Conservation (phyloP, 2,113 vertebrate genomes). For the Tylochromis polylepis region DNA sequence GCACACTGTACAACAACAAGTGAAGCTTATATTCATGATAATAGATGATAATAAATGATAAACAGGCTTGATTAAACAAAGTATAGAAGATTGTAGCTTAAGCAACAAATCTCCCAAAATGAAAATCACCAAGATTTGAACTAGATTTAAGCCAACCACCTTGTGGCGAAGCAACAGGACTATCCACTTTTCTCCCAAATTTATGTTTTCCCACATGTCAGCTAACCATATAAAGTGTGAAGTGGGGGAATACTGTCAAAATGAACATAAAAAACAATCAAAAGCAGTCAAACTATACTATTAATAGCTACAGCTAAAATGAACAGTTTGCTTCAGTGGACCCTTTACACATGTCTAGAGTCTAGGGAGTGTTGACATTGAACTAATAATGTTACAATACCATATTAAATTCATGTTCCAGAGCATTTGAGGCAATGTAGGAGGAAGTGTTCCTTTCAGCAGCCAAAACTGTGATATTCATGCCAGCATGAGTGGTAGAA, state of each 20-base stretch:
- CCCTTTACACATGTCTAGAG: background rate
- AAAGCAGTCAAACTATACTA: background rate
- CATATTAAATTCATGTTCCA: background rate
- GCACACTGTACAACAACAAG: background rate
- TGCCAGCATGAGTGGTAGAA: background rate
- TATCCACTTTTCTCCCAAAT: background rate
- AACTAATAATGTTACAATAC: background rate
- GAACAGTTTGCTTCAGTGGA: background rate
- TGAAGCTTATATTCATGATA: background rate
- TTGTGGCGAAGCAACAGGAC: background rate
- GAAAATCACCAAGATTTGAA: background rate
- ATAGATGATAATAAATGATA: too few species aligned
- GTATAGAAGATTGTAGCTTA: too few species aligned
- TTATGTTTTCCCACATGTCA: background rate
- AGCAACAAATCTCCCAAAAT: background rate
- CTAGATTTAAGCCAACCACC: background rate
- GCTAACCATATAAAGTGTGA: background rate
- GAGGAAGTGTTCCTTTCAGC: background rate
- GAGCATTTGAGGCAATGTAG: background rate
- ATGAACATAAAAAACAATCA: background rate
- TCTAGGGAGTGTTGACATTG: background rate
- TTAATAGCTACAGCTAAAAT: background rate
- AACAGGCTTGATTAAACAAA: background rate
- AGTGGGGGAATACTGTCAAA: background rate
- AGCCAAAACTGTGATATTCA: background rate